Base-by-base conservation (phyloP, 2,888 invertebrate species). In the Pachycephus smyrnensis region DNA sequence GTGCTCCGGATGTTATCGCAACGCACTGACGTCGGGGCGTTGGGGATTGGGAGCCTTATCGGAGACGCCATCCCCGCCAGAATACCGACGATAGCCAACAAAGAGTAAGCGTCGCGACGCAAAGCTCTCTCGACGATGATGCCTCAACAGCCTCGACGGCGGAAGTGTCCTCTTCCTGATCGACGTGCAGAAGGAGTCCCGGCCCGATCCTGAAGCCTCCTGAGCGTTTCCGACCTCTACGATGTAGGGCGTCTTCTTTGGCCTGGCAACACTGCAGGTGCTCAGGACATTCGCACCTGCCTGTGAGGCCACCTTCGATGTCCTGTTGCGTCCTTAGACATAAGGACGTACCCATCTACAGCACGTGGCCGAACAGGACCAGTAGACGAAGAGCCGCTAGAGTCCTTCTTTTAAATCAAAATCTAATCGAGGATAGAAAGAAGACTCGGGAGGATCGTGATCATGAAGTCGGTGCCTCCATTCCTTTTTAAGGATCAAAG, bases 1-100 rank as follows among this genome's bases (percentile, higher is more conserved):
- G 97, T 78, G 97, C 97, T 1, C 97, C 97, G 75, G 97, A 97
- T 92, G 97, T 97, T 87, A 97, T 97, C 89, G 97, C 97, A 87
- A 95, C 95, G 81, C 95, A 95, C 94, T 95, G 95, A 95, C 95
- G 94, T 87, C 91, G 92, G 92, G 88, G 87, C 80, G 82, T 80
- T 85, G 90, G 90, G 88, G 94, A 93, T 90, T 94, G 94, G 94
- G 93, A 94, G 89, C 94, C 94, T 80, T 94, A 94, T 90, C 92
- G 92, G 86, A 90, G 94, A 86, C 92, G 94, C 85, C 92, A 92
- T 90, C 94, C 94, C 88, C 93, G 93, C 90, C 92, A 91, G 69
- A 83, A 80, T 55, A 76, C 73, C 37, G 69, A 75, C 30, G 36
- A 40, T 73, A 68, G 79, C 68, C 75, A 30, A 35, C 73, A 73